Evolutionary conservation across 2,888 invertebrate species (phyloP).

Genomic region (Pasiphila rectangulata): DNA sequence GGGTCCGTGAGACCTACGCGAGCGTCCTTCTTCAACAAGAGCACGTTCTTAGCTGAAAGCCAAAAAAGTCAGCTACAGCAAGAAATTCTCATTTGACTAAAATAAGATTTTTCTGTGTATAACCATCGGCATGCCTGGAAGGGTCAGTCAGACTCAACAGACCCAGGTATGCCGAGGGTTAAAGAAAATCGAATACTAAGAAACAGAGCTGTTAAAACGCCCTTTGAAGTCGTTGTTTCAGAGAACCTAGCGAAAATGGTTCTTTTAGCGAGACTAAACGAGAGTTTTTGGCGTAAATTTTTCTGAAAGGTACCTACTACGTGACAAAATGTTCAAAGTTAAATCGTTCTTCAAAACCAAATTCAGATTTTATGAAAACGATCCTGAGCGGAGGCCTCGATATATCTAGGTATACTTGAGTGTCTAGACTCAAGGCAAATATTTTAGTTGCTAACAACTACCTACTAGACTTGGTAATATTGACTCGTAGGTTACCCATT

Average conservation of each 20-base stretch:
- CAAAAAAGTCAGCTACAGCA: no score
- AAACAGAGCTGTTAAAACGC: constrained; percentile 69
- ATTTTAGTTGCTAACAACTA: neutral
- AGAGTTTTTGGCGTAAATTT: constrained; percentile 60
- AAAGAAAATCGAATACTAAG: no score
- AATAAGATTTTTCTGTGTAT: no score
- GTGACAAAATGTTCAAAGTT: constrained; percentile 57
- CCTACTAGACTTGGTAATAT: no score
- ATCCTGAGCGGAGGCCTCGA: neutral
- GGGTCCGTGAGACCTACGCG: no score
- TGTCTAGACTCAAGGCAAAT: neutral
- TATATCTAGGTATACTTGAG: neutral
- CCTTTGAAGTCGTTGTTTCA: constrained; percentile 76
- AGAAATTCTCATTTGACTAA: no score
- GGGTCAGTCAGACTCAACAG: no score
- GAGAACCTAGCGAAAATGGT: constrained; percentile 75
- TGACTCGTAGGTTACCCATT: no score
- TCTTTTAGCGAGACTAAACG: constrained; percentile 74
- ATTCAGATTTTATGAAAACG: neutral
- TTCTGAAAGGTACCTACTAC: constrained; percentile 48
- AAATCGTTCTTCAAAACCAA: constrained; percentile 5
- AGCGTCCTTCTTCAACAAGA: no score
- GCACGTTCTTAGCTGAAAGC: no score
- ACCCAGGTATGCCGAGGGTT: no score
- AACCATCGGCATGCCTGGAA: no score